Evolutionary conservation across 2,113 vertebrate genomes (phyloP).

Genomic region (Odocoileus hemionus): DNA sequence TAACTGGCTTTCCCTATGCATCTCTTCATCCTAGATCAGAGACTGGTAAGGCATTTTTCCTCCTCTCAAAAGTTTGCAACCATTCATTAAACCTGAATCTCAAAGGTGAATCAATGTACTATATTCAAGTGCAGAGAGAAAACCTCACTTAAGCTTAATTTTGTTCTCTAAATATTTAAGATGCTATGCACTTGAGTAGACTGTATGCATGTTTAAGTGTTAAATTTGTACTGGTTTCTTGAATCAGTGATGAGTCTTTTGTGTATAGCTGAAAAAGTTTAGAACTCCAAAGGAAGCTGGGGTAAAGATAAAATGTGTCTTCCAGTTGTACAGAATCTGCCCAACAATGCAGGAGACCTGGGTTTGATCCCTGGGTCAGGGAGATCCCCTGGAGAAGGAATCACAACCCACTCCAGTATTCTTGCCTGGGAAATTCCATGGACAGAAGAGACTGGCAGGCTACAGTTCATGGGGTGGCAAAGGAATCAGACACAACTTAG

Average conservation of each 20-base stretch:
- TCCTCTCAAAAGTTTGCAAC: neutral
- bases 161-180: neutral
- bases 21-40: neutral
- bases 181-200: neutral
- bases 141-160: neutral
- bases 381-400: neutral
- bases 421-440: neutral
- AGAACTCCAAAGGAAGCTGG: neutral
- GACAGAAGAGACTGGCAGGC: neutral
- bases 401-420: neutral
- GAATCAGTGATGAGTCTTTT: neutral
- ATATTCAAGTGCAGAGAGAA: neutral
- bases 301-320: neutral
- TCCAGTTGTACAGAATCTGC: neutral
- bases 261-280: neutral
- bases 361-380: neutral
- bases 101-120: neutral
- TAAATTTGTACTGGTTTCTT: neutral
- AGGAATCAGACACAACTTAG: neutral
- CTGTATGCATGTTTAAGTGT: neutral
- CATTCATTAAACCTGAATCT: neutral
- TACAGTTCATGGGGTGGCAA: accelerated
- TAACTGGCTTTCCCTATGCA: neutral
- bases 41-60: neutral
- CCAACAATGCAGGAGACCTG: neutral